Percentiles rank a stretch among this genome's conserved stretches.
These are phyloP conservation scores for Xiphophorus maculatus DNA, from an alignment of 2,113 vertebrate genomes.

Conservation along the genomic window DNA sequence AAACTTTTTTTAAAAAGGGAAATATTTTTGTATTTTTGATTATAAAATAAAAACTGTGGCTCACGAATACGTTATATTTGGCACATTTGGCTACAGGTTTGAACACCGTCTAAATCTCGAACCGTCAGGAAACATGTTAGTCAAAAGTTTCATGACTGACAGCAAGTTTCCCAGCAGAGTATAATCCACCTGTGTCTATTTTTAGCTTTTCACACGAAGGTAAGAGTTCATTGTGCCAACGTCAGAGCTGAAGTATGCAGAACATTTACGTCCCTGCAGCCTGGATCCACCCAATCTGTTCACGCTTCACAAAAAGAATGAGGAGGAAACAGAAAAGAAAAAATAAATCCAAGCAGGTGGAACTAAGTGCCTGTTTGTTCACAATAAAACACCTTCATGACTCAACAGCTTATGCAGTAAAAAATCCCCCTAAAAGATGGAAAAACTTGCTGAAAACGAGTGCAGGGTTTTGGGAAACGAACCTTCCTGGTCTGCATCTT, in stretches of 20 bases:
- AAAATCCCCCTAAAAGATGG: too few species aligned
- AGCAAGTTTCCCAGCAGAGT: neutral
- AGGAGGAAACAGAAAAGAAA: neutral
- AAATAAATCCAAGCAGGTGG: neutral
- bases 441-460: too few species aligned
- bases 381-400: too few species aligned
- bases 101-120: too few species aligned
- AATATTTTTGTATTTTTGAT: too few species aligned
- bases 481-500: conserved; percentile 99
- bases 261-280: neutral
- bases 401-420: neutral
- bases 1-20: too few species aligned
- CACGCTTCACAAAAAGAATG: too few species aligned
- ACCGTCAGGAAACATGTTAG: too few species aligned
- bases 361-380: neutral
- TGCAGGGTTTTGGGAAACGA: too few species aligned
- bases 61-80: too few species aligned
- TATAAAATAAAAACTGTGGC: too few species aligned
- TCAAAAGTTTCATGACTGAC: neutral
- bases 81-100: too few species aligned
- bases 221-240: neutral
- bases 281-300: neutral
- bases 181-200: neutral
- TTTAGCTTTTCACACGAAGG: neutral
- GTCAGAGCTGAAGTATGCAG: neutral